Evolutionary conservation across 2,113 vertebrate species (phyloP).

Genomic region (Paramormyrops kingsleyae): DNA sequence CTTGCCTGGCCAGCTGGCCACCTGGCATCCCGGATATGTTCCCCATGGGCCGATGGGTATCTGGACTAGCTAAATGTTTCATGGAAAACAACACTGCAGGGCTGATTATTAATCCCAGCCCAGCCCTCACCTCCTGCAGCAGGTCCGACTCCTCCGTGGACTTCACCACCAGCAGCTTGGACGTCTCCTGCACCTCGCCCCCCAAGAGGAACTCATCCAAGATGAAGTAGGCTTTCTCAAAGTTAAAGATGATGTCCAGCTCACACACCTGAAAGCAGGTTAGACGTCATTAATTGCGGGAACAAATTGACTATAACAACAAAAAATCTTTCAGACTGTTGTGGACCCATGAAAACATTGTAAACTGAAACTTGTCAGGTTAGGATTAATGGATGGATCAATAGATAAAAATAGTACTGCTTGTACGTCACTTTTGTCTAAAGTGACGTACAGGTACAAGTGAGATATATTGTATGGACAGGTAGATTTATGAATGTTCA

Average conservation of each 20-base stretch:
- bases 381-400: not conserved
- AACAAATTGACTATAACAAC: not conserved
- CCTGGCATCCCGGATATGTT: not conserved
- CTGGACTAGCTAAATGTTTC: not conserved
- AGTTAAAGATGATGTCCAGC: constrained; percentile 93
- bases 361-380: not conserved
- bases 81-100: not conserved
- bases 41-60: not conserved
- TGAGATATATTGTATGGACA: not conserved
- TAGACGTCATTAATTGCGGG: not conserved
- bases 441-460: not conserved
- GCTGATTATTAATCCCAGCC: not conserved
- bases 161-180: constrained; percentile 67
- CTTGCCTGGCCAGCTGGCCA: not conserved
- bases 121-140: constrained; percentile 78
- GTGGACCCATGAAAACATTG: not conserved
- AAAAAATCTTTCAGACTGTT: not conserved
- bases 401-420: not conserved
- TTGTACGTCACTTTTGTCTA: not conserved
- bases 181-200: constrained; percentile 87
- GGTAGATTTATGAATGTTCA: not conserved
- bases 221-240: constrained; percentile 94
- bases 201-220: constrained; percentile 90
- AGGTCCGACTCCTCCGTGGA: constrained; percentile 79
- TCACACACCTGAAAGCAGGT: constrained; percentile 75